Percentiles rank a stretch among this genome's conserved stretches.
Evolutionary conservation across 2,797 vertebrate genomes (phyloP).

Genomic region (Natrix natrix): DNA sequence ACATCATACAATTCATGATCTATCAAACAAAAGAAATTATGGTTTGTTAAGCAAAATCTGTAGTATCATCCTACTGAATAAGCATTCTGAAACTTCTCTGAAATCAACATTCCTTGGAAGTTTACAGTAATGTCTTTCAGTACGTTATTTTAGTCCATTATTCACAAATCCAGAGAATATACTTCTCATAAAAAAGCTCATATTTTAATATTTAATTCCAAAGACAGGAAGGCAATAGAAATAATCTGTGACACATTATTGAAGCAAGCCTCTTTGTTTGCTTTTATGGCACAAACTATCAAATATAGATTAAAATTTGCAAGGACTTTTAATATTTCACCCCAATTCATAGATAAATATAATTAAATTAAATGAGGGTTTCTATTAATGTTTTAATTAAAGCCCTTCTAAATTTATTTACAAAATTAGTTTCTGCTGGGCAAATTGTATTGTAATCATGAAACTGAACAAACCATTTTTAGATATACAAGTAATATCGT

Average conservation of each 20-base stretch:
- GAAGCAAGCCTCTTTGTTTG: not conserved
- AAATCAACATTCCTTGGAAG: not conserved
- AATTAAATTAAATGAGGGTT: not conserved
- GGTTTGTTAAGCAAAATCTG: not conserved
- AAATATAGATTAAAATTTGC: not conserved
- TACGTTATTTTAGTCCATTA: not conserved
- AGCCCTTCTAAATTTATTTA: not conserved
- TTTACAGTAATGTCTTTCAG: not conserved
- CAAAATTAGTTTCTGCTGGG: not conserved
- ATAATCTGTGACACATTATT: not conserved
- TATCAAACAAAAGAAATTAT: slow-evolving; percentile 46
- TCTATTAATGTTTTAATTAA: not conserved
- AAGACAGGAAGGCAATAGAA: not conserved
- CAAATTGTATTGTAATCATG: not conserved
- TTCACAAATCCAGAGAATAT: not conserved
- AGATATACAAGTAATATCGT: not conserved
- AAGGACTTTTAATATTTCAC: not conserved
- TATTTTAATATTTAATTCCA: not conserved
- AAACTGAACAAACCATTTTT: not conserved
- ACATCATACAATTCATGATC: slow-evolving; percentile 80
- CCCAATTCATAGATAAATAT: not conserved
- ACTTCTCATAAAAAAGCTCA: not conserved
- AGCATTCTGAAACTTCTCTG: not conserved
- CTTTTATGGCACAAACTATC: not conserved
- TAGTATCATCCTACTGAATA: not conserved